These are phyloP conservation scores for Phylloscopus trochilus DNA, from an alignment of 2,113 vertebrate species.

Conservation along the genomic window DNA sequence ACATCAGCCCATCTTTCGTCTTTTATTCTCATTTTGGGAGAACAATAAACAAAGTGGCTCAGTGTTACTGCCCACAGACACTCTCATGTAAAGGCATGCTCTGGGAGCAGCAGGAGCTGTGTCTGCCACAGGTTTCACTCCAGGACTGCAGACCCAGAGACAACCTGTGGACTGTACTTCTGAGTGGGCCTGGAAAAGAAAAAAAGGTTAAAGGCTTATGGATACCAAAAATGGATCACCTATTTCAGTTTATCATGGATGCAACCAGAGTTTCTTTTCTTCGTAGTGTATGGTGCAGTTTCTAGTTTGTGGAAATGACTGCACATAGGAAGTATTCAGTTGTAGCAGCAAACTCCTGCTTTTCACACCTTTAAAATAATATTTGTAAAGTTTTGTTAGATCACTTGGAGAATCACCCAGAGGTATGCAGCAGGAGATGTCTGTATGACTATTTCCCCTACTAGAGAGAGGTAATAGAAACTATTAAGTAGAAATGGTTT, in stretches of 20 bases:
- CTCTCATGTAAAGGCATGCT: rapidly evolving
- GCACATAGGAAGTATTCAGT: neutral
- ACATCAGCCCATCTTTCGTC: conserved; percentile 67
- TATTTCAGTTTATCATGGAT: neutral
- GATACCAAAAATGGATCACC: neutral
- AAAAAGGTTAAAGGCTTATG: neutral
- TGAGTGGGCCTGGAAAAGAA: neutral
- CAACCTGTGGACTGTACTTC: neutral
- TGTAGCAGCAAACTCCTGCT: neutral
- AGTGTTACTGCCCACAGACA: conserved; percentile 41
- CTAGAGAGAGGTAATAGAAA: neutral
- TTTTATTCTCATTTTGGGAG: conserved; percentile 47
- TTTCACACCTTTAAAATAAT: neutral
- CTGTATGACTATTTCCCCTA: neutral
- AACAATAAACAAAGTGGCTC: conserved; percentile 78
- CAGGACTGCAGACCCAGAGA: neutral
- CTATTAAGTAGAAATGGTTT: neutral
- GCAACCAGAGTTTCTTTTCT: neutral
- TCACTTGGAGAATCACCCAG: neutral
- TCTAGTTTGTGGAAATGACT: neutral
- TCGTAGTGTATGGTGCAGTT: neutral
- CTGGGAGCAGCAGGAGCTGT: neutral
- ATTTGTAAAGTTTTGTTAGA: neutral
- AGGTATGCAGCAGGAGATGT: neutral
- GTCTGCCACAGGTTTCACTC: neutral